phyloP scores from a whole-genome alignment of 2,113 vertebrate genomes.

The Propithecus coquereli region DNA sequence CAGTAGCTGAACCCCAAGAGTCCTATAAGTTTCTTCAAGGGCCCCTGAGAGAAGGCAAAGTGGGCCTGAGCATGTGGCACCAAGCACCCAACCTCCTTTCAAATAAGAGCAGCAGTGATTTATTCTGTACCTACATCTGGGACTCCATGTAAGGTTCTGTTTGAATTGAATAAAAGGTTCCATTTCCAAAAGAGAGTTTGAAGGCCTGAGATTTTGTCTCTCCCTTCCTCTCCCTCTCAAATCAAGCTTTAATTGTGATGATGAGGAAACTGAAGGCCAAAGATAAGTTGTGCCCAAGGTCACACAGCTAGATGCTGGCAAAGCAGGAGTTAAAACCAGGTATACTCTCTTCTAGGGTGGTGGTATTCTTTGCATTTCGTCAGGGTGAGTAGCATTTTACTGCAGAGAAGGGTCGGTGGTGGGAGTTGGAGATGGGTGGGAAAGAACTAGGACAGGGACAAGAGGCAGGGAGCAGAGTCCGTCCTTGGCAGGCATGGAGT shows the following conservation, averaged over 20 bases:
- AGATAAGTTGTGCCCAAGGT: neutral
- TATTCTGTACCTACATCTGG: neutral
- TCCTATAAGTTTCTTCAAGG: neutral
- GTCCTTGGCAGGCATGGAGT: neutral
- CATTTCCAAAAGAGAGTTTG: neutral
- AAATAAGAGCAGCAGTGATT: neutral
- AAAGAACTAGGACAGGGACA: neutral
- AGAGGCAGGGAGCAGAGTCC: neutral
- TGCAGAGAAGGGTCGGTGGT: neutral
- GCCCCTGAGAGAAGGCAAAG: neutral
- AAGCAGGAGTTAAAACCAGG: neutral
- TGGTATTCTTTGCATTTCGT: neutral
- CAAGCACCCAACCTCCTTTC: neutral
- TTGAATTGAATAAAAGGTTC: conserved; percentile 18
- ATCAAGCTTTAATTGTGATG: neutral
- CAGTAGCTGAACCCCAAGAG: neutral
- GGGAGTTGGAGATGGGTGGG: neutral
- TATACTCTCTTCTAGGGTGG: neutral
- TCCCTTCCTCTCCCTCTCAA: neutral
- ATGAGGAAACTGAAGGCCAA: neutral
- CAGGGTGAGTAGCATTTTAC: neutral
- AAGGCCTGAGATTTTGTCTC: neutral
- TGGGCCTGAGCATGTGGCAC: neutral
- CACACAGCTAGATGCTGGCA: neutral
- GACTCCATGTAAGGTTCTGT: neutral